Base-by-base conservation (phyloP, 2,888 invertebrate genomes). In the Cotesia congregata region DNA sequence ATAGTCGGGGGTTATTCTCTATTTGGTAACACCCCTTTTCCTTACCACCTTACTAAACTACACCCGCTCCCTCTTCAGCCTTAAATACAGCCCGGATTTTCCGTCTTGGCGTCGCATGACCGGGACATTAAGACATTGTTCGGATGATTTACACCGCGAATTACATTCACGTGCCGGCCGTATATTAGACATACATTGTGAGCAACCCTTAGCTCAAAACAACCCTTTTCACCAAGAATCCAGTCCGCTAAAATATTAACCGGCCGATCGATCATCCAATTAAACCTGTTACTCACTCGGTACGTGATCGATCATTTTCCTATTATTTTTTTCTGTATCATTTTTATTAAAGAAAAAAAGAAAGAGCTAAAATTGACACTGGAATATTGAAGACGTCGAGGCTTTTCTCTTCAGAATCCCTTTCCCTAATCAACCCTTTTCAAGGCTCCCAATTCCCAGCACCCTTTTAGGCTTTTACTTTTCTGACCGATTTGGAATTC, bases 91-190 rank as follows among this genome's bases (percentile, higher is more conserved):
- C 75, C 74, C 86, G 87, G 88, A 74, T 88, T 88, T 89, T 88
- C 84, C 83, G 86, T 84, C 86, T 83, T 84, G 83, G 88, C 88
- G 89, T 88, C 87, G 87, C 86, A 87, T 89, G 89, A 89, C 89
- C 88, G 87, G 88, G 88, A 88, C 89, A 88, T 89, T 89, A 89
- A 89, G 89, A 89, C 89, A 89, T 89, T 89, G 89, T 89, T 89
- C 88, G 83, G 83, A 87, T 89, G 89, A 89, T 89, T 89, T 89
- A 89, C 88, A 88, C 83, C 83, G 86, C 85, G 88, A 88, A 89
- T 88, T 88, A 88, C 87, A 88, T 89, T 88, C 88, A 89, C 87
- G 85, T 83, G 86, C 86, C 86, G 85, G 83, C 87, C 88, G 85
- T 89, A 88, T 89, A 89, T 89, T 88, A 88, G 87, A 84, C 87